Percentiles rank a stretch among this genome's conserved stretches.
Conservation (phyloP, 2,797 vertebrate species). For the Falco novaeseelandiae region DNA sequence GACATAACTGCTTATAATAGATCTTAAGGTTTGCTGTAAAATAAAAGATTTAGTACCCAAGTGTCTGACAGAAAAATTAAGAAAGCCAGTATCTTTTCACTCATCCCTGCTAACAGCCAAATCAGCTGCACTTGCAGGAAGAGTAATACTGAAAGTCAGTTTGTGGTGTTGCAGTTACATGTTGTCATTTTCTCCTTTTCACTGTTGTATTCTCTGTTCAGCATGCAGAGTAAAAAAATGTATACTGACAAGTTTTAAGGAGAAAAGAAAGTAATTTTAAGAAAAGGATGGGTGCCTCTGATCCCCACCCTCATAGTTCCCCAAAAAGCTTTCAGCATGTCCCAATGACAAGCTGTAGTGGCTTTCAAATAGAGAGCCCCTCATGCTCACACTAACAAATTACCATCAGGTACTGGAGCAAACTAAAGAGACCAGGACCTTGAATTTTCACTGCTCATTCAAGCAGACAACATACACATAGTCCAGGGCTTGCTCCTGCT, state of each 20-base stretch:
- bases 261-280: background rate
- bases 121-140: background rate
- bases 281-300: background rate
- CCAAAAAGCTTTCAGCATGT: background rate
- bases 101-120: background rate
- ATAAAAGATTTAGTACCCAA: background rate
- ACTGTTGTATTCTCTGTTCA: background rate
- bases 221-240: background rate
- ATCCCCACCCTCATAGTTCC: background rate
- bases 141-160: background rate
- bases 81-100: background rate
- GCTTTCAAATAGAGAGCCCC: background rate
- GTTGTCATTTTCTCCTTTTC: background rate
- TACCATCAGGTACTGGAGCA: background rate
- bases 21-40: background rate
- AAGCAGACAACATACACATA: background rate
- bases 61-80: background rate
- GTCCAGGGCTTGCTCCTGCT: background rate
- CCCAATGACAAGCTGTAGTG: background rate
- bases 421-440: background rate
- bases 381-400: background rate
- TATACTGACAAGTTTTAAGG: background rate
- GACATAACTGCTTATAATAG: background rate
- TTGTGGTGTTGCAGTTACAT: background rate
- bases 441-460: background rate